These are phyloP conservation scores for Pimephales promelas DNA, from an alignment of 2,113 vertebrate genomes.

Conservation along the genomic window DNA sequence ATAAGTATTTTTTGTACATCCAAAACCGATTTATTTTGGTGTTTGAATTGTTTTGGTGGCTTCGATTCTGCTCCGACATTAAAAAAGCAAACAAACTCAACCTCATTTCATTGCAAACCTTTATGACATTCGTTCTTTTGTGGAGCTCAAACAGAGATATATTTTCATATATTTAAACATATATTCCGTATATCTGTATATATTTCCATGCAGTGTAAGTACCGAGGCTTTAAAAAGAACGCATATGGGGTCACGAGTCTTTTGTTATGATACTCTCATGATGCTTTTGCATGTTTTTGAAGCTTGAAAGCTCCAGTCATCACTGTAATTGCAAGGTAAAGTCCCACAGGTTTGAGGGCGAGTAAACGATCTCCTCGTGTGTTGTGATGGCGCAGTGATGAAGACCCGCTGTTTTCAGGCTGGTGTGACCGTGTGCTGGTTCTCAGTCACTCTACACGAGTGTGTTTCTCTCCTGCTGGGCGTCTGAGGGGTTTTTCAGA, in stretches of 20 bases:
- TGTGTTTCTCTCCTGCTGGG: constrained; percentile 27
- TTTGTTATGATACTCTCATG: background rate
- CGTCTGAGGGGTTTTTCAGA: background rate
- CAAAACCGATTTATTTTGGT: background rate
- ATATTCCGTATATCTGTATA: too few species aligned
- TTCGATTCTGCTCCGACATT: background rate
- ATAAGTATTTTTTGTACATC: background rate
- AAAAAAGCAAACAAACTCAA: background rate
- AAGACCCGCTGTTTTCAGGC: background rate
- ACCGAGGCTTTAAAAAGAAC: background rate
- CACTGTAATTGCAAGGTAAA: background rate
- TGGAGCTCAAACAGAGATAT: too few species aligned
- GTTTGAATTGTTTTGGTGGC: too few species aligned
- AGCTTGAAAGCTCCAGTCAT: background rate
- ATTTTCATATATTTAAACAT: too few species aligned
- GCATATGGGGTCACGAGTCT: background rate
- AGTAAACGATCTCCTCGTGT: background rate
- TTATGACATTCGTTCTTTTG: too few species aligned
- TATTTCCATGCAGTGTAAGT: background rate
- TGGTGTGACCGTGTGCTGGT: background rate
- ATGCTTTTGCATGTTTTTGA: background rate
- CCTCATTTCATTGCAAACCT: too few species aligned
- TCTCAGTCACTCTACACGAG: background rate
- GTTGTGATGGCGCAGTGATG: constrained; percentile 31
- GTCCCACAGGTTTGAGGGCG: background rate